These are phyloP conservation scores for Anolis carolinensis DNA, from an alignment of 2,113 vertebrate species.

Conservation along the genomic window DNA sequence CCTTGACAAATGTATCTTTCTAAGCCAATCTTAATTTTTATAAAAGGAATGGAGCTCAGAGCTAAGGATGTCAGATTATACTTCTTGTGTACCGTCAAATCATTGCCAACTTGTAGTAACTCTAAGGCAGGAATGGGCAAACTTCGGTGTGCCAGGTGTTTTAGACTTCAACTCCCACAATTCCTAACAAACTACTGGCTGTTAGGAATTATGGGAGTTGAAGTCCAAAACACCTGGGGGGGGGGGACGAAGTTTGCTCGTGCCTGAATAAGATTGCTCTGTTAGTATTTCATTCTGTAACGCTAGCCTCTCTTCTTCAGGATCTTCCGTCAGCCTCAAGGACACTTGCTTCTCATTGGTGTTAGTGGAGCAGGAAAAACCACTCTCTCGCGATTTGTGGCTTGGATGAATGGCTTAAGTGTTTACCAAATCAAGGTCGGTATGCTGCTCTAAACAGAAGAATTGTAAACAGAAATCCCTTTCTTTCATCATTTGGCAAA, in stretches of 20 bases:
- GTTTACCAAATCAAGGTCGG: conserved; percentile 98
- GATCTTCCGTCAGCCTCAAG: conserved; percentile 98
- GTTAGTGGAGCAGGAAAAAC: conserved; percentile 98
- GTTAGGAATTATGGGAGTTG: too few relatives aligned
- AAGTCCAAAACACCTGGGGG: too few relatives aligned
- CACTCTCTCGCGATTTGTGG: conserved; percentile 95
- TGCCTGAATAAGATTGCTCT: neutral
- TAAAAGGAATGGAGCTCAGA: neutral
- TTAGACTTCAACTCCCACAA: too few relatives aligned
- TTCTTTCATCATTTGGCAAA: neutral
- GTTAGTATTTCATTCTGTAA: neutral
- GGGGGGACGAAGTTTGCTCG: neutral
- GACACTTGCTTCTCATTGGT: conserved; percentile 95
- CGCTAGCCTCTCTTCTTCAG: conserved; percentile 61
- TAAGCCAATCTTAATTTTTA: neutral
- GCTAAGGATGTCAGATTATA: neutral
- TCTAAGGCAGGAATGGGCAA: too few relatives aligned
- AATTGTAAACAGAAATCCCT: neutral
- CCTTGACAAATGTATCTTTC: neutral
- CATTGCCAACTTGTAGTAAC: too few relatives aligned
- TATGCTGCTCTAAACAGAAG: neutral
- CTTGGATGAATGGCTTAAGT: conserved; percentile 98
- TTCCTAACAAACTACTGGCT: too few relatives aligned
- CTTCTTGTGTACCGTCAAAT: neutral
- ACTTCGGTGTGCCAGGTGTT: too few relatives aligned